These are phyloP conservation scores for Leucophenga varia DNA, from an alignment of 1,140 invertebrate species.

Conservation along the genomic window DNA sequence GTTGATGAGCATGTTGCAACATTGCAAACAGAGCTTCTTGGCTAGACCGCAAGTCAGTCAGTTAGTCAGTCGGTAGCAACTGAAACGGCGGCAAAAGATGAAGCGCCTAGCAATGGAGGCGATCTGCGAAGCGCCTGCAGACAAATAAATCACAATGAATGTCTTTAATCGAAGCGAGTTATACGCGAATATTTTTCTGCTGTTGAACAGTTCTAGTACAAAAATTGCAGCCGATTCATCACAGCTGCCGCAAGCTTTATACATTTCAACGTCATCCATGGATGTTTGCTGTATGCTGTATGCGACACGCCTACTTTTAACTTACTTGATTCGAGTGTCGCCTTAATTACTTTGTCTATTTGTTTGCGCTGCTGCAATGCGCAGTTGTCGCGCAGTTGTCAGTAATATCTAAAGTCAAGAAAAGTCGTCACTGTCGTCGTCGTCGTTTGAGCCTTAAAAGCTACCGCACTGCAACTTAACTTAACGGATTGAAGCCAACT, in stretches of 20 bases:
- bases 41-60: conserved; percentile 3
- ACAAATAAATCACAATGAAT: conserved; percentile 47
- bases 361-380: conserved; percentile 31
- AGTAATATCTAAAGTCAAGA: conserved; percentile 13
- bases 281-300: conserved; percentile 24
- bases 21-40: conserved; percentile 8
- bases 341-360: conserved; percentile 49
- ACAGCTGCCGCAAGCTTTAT: conserved; percentile 8
- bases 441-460: conserved; percentile 36
- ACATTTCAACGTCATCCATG: conserved; percentile 36
- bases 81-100: not conserved
- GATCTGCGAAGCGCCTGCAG: conserved; percentile 45
- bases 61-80: conserved; percentile 1
- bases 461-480: conserved; percentile 7
- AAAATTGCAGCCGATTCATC: no score
- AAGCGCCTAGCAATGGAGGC: conserved; percentile 6
- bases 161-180: conserved; percentile 46
- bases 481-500: not conserved
- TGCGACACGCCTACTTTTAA: conserved; percentile 35
- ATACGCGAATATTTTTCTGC: conserved; percentile 10
- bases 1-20: no score
- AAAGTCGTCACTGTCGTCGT: conserved; percentile 13
- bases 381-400: not conserved
- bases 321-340: conserved; percentile 44
- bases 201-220: conserved; percentile 8